These are phyloP conservation scores for Rhinogobius similis DNA, from an alignment of 2,113 vertebrate species.

Conservation along the genomic window DNA sequence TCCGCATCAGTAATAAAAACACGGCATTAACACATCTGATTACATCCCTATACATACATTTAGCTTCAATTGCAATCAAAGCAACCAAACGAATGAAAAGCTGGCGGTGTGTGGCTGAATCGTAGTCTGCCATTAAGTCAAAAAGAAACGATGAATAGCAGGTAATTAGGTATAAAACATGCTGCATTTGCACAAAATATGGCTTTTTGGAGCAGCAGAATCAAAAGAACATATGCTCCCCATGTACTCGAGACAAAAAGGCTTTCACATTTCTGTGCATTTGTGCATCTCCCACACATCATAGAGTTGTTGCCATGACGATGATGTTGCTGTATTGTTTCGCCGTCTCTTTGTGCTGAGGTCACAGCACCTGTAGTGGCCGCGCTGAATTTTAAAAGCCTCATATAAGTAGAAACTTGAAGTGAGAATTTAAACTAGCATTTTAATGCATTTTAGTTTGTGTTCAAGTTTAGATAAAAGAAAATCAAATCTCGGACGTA, in stretches of 20 bases:
- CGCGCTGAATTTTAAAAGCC: constrained; percentile 48
- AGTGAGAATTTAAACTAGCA: neutral
- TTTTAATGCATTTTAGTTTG: neutral
- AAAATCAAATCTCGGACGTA: no score
- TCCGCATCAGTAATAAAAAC: constrained; percentile 28
- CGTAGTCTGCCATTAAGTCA: constrained; percentile 50
- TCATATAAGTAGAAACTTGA: neutral
- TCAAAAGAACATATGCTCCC: constrained; percentile 27
- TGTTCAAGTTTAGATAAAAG: no score
- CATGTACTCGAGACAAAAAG: constrained; percentile 28
- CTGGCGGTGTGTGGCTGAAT: constrained; percentile 31
- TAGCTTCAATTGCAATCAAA: constrained; percentile 40
- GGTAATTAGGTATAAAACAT: constrained; percentile 56
- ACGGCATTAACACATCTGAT: constrained; percentile 36
- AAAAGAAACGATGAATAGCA: constrained; percentile 42
- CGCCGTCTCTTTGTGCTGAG: constrained; percentile 23
- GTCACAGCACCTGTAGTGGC: constrained; percentile 38
- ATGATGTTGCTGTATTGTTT: constrained; percentile 54
- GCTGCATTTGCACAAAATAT: constrained; percentile 36
- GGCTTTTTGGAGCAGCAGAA: constrained; percentile 35
- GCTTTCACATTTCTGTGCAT: constrained; percentile 48
- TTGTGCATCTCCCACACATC: constrained; percentile 38
- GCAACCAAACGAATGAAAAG: constrained; percentile 37
- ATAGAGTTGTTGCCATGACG: constrained; percentile 61
- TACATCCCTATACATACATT: constrained; percentile 23